Evolutionary conservation across 2,888 invertebrate species (phyloP).

Genomic region (Leptopilina syphax): DNA sequence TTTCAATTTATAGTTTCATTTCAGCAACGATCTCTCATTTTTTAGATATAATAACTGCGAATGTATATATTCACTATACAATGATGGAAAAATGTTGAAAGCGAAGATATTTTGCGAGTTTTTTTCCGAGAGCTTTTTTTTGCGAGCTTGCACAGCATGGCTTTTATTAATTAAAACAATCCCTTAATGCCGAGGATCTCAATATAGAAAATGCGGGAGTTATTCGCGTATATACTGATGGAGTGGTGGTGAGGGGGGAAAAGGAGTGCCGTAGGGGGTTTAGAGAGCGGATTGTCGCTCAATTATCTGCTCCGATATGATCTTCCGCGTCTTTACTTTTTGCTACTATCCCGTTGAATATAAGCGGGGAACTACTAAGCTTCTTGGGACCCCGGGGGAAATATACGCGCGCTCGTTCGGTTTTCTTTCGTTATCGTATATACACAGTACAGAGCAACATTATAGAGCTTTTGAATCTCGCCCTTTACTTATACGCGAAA

Average conservation of each 20-base stretch:
- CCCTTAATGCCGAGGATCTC: slow-evolving; percentile 50
- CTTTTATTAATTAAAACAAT: slow-evolving; percentile 59
- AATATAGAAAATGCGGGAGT: slow-evolving; percentile 42
- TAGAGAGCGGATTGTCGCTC: slow-evolving; percentile 73
- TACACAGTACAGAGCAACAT: slow-evolving; percentile 62
- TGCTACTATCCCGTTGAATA: slow-evolving; percentile 53
- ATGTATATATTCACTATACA: not conserved
- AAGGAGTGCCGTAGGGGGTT: slow-evolving; percentile 57
- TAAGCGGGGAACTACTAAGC: slow-evolving; percentile 66
- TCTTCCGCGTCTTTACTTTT: slow-evolving; percentile 68
- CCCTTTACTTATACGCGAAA: slow-evolving; percentile 43
- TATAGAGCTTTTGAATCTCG: slow-evolving; percentile 51
- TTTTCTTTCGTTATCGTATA: slow-evolving; percentile 74
- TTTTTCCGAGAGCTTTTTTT: not conserved
- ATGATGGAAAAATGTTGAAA: not conserved
- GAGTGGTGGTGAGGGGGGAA: slow-evolving; percentile 37
- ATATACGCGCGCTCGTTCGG: slow-evolving; percentile 70
- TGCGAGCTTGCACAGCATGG: slow-evolving; percentile 30
- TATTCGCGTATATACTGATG: slow-evolving; percentile 48
- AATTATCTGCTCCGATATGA: slow-evolving; percentile 75
- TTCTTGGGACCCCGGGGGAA: slow-evolving; percentile 70
- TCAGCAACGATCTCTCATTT: too few species aligned
- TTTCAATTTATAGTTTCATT: too few species aligned
- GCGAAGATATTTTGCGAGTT: not conserved
- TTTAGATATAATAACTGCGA: not conserved